Conservation (phyloP, 2,888 invertebrate species). For the Heliconius erato region DNA sequence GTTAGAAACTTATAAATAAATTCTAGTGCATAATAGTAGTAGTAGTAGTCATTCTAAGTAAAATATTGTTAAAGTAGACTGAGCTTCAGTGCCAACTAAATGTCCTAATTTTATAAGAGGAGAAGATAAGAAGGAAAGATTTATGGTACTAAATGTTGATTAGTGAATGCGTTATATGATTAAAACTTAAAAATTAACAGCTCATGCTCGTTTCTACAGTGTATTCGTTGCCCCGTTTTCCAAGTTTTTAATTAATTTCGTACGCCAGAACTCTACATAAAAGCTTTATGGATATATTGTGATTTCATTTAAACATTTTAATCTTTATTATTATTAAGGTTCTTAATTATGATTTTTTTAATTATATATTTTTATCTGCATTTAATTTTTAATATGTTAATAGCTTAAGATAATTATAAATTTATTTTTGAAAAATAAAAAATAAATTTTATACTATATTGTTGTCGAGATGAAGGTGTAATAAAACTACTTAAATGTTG, state of each 20-base stretch:
- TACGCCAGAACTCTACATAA: constrained; percentile 20
- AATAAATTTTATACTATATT: too few species aligned
- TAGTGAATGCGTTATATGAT: constrained; percentile 21
- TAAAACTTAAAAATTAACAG: constrained; percentile 34
- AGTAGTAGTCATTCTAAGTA: too few species aligned
- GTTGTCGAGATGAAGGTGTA: too few species aligned
- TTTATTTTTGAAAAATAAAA: too few species aligned
- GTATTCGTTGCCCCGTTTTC: constrained; percentile 29
- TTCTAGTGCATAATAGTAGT: too few species aligned
- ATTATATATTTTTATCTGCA: too few species aligned
- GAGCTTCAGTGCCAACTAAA: too few species aligned
- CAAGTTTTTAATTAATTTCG: constrained; percentile 37
- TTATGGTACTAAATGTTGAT: constrained; percentile 12
- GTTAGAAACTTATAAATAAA: too few species aligned
- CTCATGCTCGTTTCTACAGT: constrained; percentile 23
- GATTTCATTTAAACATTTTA: constrained; percentile 18
- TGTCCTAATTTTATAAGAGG: neutral
- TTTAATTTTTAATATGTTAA: too few species aligned
- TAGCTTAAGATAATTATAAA: too few species aligned
- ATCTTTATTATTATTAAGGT: neutral
- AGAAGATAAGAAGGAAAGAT: neutral
- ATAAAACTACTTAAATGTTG: too few species aligned
- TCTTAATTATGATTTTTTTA: neutral
- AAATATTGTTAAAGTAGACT: too few species aligned
- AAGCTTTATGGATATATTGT: constrained; percentile 18